Evolutionary conservation across 2,797 vertebrate species (phyloP).

Genomic region (Enteromius anoplus): DNA sequence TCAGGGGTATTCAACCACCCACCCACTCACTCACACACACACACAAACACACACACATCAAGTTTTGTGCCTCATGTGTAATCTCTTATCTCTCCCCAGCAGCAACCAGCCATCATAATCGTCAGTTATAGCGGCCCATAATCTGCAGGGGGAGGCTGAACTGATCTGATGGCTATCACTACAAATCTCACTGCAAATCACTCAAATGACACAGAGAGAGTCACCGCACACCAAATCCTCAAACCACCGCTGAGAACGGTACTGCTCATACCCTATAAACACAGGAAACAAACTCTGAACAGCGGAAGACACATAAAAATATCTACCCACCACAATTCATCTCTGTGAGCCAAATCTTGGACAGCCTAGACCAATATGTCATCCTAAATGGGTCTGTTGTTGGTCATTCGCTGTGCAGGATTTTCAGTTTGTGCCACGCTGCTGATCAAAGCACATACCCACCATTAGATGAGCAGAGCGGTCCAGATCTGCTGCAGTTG

Average conservation of each 20-base stretch:
- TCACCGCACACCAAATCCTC: slow-evolving; percentile 46
- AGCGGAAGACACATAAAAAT: slow-evolving; percentile 19
- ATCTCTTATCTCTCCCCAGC: slow-evolving; percentile 56
- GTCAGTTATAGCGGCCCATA: slow-evolving; percentile 54
- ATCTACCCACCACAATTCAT: slow-evolving; percentile 12
- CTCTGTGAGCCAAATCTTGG: slow-evolving; percentile 2
- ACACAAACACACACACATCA: slow-evolving; percentile 9
- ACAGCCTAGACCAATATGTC: slow-evolving; percentile 22
- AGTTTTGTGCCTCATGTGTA: slow-evolving; percentile 48
- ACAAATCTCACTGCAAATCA: slow-evolving; percentile 61
- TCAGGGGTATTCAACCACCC: slow-evolving; percentile 14
- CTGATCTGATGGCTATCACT: slow-evolving; percentile 55
- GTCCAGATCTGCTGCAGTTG: slow-evolving; percentile 4
- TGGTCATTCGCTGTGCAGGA: neutral
- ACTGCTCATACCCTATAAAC: slow-evolving; percentile 36
- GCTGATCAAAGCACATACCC: slow-evolving; percentile 33
- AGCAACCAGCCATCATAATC: slow-evolving; percentile 57
- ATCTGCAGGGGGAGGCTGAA: slow-evolving; percentile 51
- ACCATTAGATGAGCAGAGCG: slow-evolving; percentile 28
- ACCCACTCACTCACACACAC: neutral
- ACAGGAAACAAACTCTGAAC: slow-evolving; percentile 26
- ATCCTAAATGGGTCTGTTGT: slow-evolving; percentile 22
- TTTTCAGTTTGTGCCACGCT: slow-evolving; percentile 29
- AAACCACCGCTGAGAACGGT: slow-evolving; percentile 17
- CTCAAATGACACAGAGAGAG: slow-evolving; percentile 49